These are phyloP conservation scores for Cylloceria caligata DNA, from an alignment of 2,888 invertebrate species.

Conservation along the genomic window DNA sequence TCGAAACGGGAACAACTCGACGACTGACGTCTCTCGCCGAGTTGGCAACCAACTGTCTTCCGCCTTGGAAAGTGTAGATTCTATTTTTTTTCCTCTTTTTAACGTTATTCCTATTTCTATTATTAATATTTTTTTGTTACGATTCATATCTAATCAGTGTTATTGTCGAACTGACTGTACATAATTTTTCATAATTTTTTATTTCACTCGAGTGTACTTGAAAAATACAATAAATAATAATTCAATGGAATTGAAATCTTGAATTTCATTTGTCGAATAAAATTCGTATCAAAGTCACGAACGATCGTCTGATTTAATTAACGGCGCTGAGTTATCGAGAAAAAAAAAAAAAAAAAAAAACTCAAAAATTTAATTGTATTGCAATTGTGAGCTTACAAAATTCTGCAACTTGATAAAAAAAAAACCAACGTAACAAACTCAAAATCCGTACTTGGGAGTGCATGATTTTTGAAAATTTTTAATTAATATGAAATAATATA, in stretches of 20 bases:
- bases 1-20: constrained; percentile 27
- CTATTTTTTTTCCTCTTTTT: constrained; percentile 23
- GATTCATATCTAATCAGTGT: no score
- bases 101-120: no score
- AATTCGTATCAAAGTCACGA: background rate
- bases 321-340: no score
- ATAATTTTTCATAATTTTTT: background rate
- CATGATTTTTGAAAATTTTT: no score
- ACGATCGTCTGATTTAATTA: background rate
- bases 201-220: background rate
- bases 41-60: constrained; percentile 9
- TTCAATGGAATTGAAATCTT: background rate
- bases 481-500: no score
- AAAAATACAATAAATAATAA: background rate
- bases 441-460: no score
- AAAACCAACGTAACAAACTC: no score
- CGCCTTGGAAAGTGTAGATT: background rate
- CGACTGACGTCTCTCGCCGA: constrained; percentile 20
- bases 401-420: no score
- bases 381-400: no score
- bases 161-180: background rate
- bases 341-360: no score
- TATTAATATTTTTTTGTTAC: no score
- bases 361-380: no score
- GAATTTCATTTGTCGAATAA: background rate